Percentiles rank a stretch among this genome's conserved stretches.
Evolutionary conservation across 2,797 vertebrate species (phyloP).

Genomic region (Hylomyscus alleni): DNA sequence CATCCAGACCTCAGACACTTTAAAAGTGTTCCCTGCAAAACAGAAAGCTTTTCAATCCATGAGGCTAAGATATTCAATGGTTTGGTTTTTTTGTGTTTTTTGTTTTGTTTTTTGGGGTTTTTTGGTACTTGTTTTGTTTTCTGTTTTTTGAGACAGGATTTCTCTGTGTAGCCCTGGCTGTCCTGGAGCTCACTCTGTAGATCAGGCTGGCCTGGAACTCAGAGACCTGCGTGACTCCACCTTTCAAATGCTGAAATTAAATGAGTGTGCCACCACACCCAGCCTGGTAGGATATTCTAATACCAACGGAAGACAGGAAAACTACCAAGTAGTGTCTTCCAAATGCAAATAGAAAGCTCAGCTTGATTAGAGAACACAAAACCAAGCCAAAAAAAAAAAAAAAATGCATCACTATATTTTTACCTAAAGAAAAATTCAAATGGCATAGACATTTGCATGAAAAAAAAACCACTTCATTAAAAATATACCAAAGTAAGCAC

Average conservation of each 20-base stretch:
- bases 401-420: neutral
- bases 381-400: constrained; percentile 48
- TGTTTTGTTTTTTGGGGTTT: no score
- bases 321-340: neutral
- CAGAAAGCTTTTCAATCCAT: neutral
- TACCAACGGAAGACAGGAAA: constrained; percentile 36
- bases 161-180: neutral
- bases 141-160: neutral
- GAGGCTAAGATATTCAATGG: neutral
- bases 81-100: no score
- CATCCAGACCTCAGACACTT: constrained; percentile 1
- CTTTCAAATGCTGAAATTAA: neutral
- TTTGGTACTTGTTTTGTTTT: neutral
- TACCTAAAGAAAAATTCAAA: constrained; percentile 34
- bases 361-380: constrained; percentile 3
- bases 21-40: neutral
- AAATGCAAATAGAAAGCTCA: constrained; percentile 20
- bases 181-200: neutral
- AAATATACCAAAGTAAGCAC: neutral
- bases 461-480: constrained; percentile 29
- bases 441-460: neutral
- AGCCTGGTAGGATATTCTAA: neutral
- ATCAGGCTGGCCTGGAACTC: neutral
- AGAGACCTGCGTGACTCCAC: neutral
- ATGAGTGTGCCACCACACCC: neutral